Evolutionary conservation across 2,888 invertebrate species (phyloP), one percentile per base, ranked within the genome.

Genomic region (Oligia fasciuncula): DNA sequence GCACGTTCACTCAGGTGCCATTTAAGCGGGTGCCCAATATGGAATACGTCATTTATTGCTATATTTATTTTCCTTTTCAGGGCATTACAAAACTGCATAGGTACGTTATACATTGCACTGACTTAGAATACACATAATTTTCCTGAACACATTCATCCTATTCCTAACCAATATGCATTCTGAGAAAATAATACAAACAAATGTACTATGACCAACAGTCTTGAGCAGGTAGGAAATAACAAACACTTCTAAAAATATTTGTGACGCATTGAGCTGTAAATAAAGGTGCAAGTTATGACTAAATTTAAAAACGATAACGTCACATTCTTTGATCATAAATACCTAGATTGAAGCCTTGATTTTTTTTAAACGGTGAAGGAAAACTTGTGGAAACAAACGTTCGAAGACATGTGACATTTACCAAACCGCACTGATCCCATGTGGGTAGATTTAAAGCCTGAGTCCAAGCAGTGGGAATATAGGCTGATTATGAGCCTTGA

Each of bases 231-330:
- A 76, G 71, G 66, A 79, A 77, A 72, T 70, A 73, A 46, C 4
- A 79, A 79, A 84, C 77, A 79, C 19, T 86, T 79, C 82, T 72
- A 73, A 86, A 82, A 79, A 88, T 88, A 80, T 43, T 13, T 54
- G 1, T 86, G 85, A 86, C 43, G 80, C 86, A 86, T 8, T 43
- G 2, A 51, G 1, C 49, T 79, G 57, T 57, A 76, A 78, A 80
- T 70, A 76, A 23, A 78, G 57, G 29, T 77, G 76, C 14, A 63
- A 77, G 35, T 73, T 80, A 74, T 72, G 70, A 77, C 65, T 83
- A 83, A 69, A 83, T 77, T 63, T 65, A 66, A 75, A 80, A 57
- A 72, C 68, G 4, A 29, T 4, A 9, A 29, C 60, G 79, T 62
- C 74, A 77, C 57, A 14, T 46, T 73, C 46, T 51, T 1, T 63